A percentile compares a stretch with the other conserved stretches of the same genome.
phyloP scores from a whole-genome alignment of 2,113 vertebrate genomes.

The Guaruba guarouba region DNA sequence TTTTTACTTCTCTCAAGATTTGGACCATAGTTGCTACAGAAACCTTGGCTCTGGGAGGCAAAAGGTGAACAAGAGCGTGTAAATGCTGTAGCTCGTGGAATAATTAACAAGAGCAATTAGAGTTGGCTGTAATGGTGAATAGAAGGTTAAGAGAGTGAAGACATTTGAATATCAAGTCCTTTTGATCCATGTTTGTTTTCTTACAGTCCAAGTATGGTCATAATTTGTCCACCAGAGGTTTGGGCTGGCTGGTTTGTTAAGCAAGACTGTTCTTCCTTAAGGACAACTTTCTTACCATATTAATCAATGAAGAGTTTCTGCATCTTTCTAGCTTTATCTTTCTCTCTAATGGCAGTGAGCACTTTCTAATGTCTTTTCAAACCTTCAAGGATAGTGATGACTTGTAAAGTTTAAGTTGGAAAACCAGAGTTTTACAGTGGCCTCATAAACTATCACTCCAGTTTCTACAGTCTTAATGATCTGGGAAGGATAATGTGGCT shows the following conservation, averaged over 20 bases:
- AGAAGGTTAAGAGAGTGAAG: not conserved
- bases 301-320: not conserved
- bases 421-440: not conserved
- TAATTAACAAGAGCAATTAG: not conserved
- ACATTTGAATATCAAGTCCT: not conserved
- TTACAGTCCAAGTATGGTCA: not conserved
- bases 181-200: not conserved
- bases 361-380: not conserved
- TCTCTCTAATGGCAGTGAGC: not conserved
- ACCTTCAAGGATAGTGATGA: not conserved
- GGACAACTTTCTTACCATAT: not conserved
- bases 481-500: accelerated
- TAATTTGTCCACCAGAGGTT: not conserved
- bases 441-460: not conserved
- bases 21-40: not conserved
- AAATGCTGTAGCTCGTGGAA: not conserved
- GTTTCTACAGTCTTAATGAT: not conserved
- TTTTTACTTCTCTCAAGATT: not conserved
- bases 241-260: not conserved
- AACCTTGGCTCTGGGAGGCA: not conserved
- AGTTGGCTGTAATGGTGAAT: not conserved
- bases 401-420: not conserved
- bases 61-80: not conserved
- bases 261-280: not conserved
- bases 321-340: not conserved